Percentiles rank a stretch among this genome's conserved stretches.
Evolutionary conservation across 2,797 vertebrate genomes (phyloP).

Genomic region (Gila robusta): DNA sequence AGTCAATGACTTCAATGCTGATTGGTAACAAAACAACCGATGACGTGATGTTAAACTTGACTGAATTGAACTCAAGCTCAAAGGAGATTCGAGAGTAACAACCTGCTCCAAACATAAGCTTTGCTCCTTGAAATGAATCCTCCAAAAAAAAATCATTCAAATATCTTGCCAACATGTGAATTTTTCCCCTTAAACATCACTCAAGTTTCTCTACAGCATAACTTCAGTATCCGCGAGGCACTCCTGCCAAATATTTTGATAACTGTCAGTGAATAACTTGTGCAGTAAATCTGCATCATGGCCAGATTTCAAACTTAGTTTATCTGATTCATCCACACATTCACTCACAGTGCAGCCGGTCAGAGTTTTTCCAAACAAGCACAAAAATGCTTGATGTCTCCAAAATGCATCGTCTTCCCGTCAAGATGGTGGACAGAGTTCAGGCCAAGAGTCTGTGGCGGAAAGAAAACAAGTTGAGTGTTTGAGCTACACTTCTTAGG

Average conservation of each 20-base stretch:
- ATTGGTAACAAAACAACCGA: background rate
- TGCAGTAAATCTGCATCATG: slow-evolving; percentile 41
- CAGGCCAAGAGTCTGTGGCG: slow-evolving; percentile 28
- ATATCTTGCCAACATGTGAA: background rate
- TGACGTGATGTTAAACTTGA: background rate
- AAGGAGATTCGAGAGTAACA: background rate
- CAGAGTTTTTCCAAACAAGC: slow-evolving; percentile 54
- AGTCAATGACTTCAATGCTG: background rate
- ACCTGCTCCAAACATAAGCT: slow-evolving; percentile 10
- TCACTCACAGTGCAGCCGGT: slow-evolving; percentile 36
- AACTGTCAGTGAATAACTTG: slow-evolving; percentile 39
- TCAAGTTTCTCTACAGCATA: slow-evolving; percentile 20
- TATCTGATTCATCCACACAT: slow-evolving; percentile 50
- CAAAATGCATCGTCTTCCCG: slow-evolving; percentile 40
- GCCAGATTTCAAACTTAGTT: slow-evolving; percentile 52
- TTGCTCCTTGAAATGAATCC: slow-evolving; percentile 11
- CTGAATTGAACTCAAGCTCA: background rate
- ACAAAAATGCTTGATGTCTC: slow-evolving; percentile 49
- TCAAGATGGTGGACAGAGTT: slow-evolving; percentile 39
- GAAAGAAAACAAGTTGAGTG: slow-evolving; percentile 52
- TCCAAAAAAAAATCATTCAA: background rate
- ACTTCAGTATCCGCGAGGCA: slow-evolving; percentile 6
- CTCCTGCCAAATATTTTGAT: slow-evolving; percentile 45
- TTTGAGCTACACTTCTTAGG: slow-evolving; percentile 57
- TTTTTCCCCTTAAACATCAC: background rate